Evolutionary conservation across 2,888 invertebrate species (phyloP).

Genomic region (Eupithecia dodoneata): DNA sequence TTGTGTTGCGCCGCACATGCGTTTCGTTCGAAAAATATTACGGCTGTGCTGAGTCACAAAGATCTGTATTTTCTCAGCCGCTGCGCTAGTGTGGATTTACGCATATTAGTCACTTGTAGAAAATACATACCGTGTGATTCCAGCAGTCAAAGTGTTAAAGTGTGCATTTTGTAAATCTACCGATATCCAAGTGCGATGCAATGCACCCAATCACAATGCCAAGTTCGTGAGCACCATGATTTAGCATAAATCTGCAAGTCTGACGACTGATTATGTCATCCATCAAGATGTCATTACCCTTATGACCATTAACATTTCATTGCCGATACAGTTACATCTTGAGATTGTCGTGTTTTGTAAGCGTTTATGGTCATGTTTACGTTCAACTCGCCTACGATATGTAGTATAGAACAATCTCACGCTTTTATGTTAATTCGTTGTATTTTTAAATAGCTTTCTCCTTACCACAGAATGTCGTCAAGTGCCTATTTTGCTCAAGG

Average conservation of each 20-base stretch:
- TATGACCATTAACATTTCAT: conserved; percentile 25
- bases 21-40: no score
- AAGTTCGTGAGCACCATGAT: conserved; percentile 23
- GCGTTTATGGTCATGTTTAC: conserved; percentile 3
- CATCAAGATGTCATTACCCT: conserved; percentile 32
- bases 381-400: not conserved
- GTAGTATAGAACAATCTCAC: conserved; percentile 1
- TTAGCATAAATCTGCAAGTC: conserved; percentile 33
- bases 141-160: no score
- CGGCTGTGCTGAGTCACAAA: no score
- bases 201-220: conserved; percentile 20
- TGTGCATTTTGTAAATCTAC: not conserved
- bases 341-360: conserved; percentile 7
- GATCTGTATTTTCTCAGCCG: no score
- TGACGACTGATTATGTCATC: conserved; percentile 19
- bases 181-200: not conserved
- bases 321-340: conserved; percentile 1
- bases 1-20: no score
- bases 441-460: conserved; percentile 3
- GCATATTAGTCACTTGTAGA: no score
- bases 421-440: conserved; percentile 6
- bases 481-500: not conserved
- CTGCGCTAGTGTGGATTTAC: no score
- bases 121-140: no score
- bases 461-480: not conserved